Conservation (phyloP, 2,888 invertebrate species). For the Andricus quercusramuli region DNA sequence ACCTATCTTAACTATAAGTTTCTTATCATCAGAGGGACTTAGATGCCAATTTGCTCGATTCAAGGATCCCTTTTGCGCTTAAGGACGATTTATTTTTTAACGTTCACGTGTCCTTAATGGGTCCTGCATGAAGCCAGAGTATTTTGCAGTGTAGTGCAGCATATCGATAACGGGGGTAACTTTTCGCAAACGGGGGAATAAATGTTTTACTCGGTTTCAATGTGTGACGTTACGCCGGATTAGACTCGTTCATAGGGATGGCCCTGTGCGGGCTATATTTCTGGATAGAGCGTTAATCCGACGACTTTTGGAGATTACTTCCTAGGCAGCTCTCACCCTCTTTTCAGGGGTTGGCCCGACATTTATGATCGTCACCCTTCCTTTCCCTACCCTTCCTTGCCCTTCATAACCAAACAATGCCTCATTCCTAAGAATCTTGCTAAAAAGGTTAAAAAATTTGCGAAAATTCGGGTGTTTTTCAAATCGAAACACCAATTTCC, state of each 20-base stretch:
- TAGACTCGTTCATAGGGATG: slow-evolving; percentile 51
- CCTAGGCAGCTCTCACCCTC: slow-evolving; percentile 44
- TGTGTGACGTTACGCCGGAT: slow-evolving; percentile 58
- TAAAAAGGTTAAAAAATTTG: neutral
- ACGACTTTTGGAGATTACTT: slow-evolving; percentile 61
- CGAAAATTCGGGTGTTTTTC: neutral
- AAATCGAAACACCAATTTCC: neutral
- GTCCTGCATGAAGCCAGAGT: slow-evolving; percentile 9
- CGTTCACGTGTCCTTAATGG: slow-evolving; percentile 24
- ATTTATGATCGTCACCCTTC: slow-evolving; percentile 50
- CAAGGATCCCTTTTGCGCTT: slow-evolving; percentile 6
- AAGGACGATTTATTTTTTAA: slow-evolving; percentile 34
- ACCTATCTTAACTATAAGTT: slow-evolving; percentile 21
- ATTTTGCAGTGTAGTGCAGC: slow-evolving; percentile 15
- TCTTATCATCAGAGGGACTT: slow-evolving; percentile 16
- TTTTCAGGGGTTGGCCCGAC: slow-evolving; percentile 48
- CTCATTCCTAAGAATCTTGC: neutral
- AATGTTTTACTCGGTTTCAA: slow-evolving; percentile 61
- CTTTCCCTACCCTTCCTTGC: slow-evolving; percentile 9
- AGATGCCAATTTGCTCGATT: neutral
- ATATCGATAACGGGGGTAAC: slow-evolving; percentile 33
- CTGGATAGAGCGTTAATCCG: slow-evolving; percentile 61
- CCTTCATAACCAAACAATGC: slow-evolving; percentile 4
- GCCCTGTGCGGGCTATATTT: slow-evolving; percentile 55
- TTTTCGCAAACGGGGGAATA: slow-evolving; percentile 45